Base-by-base conservation (phyloP, 2,888 invertebrate species). In the Dolichomitus sp. region DNA sequence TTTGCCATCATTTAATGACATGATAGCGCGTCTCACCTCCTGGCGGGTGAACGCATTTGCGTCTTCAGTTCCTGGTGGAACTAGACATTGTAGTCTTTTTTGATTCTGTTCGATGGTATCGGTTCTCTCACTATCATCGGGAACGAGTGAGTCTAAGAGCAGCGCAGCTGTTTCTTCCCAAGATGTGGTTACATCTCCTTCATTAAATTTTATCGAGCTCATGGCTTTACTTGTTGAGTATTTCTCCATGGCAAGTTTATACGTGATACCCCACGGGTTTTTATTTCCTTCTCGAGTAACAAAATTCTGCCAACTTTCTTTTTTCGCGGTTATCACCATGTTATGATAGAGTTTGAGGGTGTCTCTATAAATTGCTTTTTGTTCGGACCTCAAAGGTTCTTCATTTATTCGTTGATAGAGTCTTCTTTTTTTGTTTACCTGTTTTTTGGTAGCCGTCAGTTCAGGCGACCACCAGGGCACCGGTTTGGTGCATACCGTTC, bases 241-340 rank as follows among this genome's bases (percentile, higher is more conserved):
- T 7, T 65, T 45, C 12, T 23, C 45, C n/a, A 42, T 65, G 4
- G 65, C 23, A 6, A 65, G 23, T 14, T 27, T 59, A 7, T 59
- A 59, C 0, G 30, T 12, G 14, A 33, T 33, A 12, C 50, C 19
- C 80, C 83, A 1, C 81, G 54, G 52, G 5, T 33, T 59, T n/a
- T 59, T 4, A n/a, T 59, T 59, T 1, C 59, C 59, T n/a, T 33
- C 59, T 12, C 6, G 9, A 9, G 59, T 33, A 6, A 30, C 30
- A 5, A 14, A 59, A 14, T 14, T 12, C 7, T 59, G 12, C 59
- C 59, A 59, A n/a, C 59, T 59, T 2, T n/a, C 5, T n/a, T 6
- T n/a, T 30, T 59, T 59, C 0, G 61, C 37, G 6, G 5, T 59
- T 33, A 5, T 14, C 5, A 33, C 33, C 1, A 9, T n/a, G 0